Evolutionary conservation across 2,888 invertebrate species (phyloP).

Genomic region (Alloplasta piceator): DNA sequence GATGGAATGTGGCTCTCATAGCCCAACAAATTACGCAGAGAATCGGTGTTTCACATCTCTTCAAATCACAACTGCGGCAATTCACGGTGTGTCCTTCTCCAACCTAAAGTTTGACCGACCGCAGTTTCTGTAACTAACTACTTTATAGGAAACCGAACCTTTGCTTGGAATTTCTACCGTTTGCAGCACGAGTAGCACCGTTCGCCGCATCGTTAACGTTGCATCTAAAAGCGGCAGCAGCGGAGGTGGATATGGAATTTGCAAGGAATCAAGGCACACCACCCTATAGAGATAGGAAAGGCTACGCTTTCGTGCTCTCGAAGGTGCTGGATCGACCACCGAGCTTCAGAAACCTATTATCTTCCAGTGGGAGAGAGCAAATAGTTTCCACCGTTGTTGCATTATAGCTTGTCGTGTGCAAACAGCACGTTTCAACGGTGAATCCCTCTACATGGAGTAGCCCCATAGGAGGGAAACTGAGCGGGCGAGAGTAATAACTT

Average conservation of each 20-base stretch:
- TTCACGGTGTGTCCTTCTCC: constrained; percentile 10
- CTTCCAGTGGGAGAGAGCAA: constrained; percentile 48
- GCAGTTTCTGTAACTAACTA: constrained; percentile 65
- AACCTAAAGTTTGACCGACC: constrained; percentile 31
- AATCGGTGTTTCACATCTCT: no score
- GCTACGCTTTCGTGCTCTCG: constrained; percentile 20
- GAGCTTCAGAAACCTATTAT: constrained; percentile 55
- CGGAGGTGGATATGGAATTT: constrained; percentile 59
- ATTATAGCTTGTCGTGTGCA: constrained; percentile 45
- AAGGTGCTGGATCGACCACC: constrained; percentile 40
- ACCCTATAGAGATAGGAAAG: neutral
- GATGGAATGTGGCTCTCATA: no score
- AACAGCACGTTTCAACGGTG: constrained; percentile 41
- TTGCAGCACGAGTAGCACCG: constrained; percentile 53
- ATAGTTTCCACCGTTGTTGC: constrained; percentile 61
- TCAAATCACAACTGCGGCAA: neutral
- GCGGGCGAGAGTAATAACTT: constrained; percentile 2
- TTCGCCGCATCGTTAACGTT: constrained; percentile 52
- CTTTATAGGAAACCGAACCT: constrained; percentile 71
- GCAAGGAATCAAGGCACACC: constrained; percentile 34
- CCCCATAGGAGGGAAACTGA: neutral
- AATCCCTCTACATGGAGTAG: constrained; percentile 22
- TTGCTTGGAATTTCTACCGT: constrained; percentile 61
- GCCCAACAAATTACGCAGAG: no score
- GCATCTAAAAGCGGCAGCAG: constrained; percentile 51